phyloP scores from a whole-genome alignment of 2,888 invertebrate species.

The Eilema depressum region DNA sequence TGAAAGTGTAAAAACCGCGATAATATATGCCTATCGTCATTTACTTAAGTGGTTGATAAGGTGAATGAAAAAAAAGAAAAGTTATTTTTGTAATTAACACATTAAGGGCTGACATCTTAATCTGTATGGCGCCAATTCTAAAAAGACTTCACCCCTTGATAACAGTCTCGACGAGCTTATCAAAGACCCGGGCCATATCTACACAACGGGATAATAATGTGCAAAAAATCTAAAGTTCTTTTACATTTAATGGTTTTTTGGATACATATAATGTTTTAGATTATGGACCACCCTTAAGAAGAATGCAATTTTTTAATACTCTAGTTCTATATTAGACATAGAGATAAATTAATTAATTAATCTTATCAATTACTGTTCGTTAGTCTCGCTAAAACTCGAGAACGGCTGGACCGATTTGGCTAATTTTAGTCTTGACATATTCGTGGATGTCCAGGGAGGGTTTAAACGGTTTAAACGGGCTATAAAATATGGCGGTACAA shows the following conservation, averaged over 20 bases:
- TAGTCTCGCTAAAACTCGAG: too few relatives aligned
- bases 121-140: slow-evolving; percentile 84
- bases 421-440: too few relatives aligned
- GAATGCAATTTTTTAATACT: slow-evolving; percentile 25
- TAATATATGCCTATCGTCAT: slow-evolving; percentile 69
- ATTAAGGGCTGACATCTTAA: slow-evolving; percentile 83
- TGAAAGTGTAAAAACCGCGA: slow-evolving; percentile 79
- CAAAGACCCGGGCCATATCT: slow-evolving; percentile 72
- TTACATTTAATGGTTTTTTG: slow-evolving; percentile 69
- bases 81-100: slow-evolving; percentile 85
- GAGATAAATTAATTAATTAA: too few relatives aligned
- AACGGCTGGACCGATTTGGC: too few relatives aligned
- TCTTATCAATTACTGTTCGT: too few relatives aligned
- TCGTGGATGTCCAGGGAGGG: too few relatives aligned
- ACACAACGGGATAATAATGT: slow-evolving; percentile 68
- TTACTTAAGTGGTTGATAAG: slow-evolving; percentile 82
- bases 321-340: slow-evolving; percentile 1
- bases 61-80: slow-evolving; percentile 64
- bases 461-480: too few relatives aligned
- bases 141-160: slow-evolving; percentile 80
- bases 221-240: slow-evolving; percentile 77
- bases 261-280: slow-evolving; percentile 54
- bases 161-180: slow-evolving; percentile 78
- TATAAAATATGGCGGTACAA: too few relatives aligned
- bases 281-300: slow-evolving; percentile 69